These are phyloP conservation scores for Aphodius sticticus DNA, from an alignment of 2,888 invertebrate genomes.

Conservation along the genomic window DNA sequence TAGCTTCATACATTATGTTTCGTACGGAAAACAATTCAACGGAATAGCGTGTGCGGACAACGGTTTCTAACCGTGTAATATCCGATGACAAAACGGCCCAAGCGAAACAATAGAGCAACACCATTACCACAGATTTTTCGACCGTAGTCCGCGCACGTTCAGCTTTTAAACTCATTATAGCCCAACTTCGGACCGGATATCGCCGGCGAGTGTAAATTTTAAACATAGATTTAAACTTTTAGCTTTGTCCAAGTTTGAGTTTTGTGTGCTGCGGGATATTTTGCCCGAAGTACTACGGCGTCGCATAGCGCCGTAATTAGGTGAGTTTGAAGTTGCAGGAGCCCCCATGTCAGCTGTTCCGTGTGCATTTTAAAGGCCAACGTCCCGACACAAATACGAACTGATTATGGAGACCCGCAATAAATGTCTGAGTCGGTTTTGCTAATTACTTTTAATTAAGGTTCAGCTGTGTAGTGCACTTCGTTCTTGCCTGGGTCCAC, in stretches of 20 bases:
- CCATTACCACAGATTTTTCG: background rate
- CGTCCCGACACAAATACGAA: background rate
- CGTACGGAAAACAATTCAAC: background rate
- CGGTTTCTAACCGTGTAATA: background rate
- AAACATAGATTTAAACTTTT: background rate
- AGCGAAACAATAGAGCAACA: background rate
- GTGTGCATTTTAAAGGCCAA: background rate
- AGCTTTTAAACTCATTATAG: conserved; percentile 4
- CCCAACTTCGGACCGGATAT: background rate
- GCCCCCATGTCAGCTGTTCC: conserved; percentile 4
- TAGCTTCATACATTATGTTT: no score
- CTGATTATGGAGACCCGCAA: background rate
- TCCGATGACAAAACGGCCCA: background rate
- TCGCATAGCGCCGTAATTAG: background rate
- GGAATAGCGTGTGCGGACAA: background rate
- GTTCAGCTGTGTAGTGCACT: background rate
- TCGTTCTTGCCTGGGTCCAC: background rate
- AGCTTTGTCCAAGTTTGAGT: background rate
- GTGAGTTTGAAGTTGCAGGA: background rate
- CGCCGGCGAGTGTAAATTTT: background rate
- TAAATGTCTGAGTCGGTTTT: background rate
- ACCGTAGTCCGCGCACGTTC: background rate
- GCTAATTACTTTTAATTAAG: background rate
- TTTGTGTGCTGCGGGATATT: background rate
- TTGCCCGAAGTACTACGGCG: background rate